Base-by-base conservation (phyloP, 2,888 invertebrate species). In the Tenthredo notha region DNA sequence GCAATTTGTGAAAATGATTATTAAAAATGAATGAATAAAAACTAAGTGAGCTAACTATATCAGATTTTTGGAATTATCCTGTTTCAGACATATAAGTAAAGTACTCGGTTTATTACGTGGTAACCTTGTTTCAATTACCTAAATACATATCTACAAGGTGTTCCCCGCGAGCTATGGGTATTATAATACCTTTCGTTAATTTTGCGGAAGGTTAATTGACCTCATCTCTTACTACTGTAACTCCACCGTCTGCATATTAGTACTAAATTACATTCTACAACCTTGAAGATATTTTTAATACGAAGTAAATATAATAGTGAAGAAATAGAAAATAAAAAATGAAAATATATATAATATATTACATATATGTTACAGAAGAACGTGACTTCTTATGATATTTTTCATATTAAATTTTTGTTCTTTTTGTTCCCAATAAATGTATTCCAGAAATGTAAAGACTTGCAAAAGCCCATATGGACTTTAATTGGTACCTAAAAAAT, bases 171-270 rank as follows among this genome's bases (percentile, higher is more conserved):
- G 54, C 7, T 54, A 54, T n/a, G n/a, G 7, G 18, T 54, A n/a
- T 33, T 33, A 37, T 37, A 7, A 37, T 54, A n/a, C 54, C 54
- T n/a, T 7, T 54, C 18, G n/a, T 54, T 54, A 54, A 54, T 54
- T 54, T 54, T 54, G 47, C n/a, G 54, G 54, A 54, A 54, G 54
- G 54, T 54, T 54, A 54, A 54, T 54, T n/a, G 54, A 54, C 54
- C 54, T 54, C 54, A 47, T 47, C 54, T n/a, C 54, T n/a, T 6
- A 54, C 54, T 54, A 54, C 6, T n/a, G n/a, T n/a, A 54, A n/a
- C n/a, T 54, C 7, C n/a, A 54, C n/a, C 0, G 54, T 54, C 54
- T 54, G 5, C 2, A 33, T 33, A 33, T 33, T 33, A 4, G 33
- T 33, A 33, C 33, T 4, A 33, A 33, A 18, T 1, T 54, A 54